These are phyloP conservation scores for Aspidapion aeneum DNA, from an alignment of 2,888 invertebrate genomes.

Conservation along the genomic window DNA sequence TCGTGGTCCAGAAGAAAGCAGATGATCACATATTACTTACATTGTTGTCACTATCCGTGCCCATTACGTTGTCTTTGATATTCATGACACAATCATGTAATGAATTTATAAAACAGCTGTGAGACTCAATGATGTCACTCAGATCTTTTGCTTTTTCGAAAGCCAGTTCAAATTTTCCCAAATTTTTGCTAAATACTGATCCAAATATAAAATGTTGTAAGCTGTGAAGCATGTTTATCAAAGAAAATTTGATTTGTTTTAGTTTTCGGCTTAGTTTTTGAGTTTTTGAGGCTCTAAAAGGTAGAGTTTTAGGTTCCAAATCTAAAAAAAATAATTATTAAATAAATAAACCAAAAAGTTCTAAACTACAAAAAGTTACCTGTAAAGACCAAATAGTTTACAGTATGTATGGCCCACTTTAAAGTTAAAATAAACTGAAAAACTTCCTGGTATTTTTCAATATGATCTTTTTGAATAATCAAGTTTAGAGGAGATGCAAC, in stretches of 20 bases:
- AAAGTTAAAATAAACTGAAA: constrained; percentile 43
- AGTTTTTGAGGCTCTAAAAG: constrained; percentile 16
- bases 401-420: constrained; percentile 44
- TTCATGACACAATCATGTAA: constrained; percentile 31
- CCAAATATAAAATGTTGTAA: constrained; percentile 45
- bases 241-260: constrained; percentile 37
- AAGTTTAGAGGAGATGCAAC: constrained; percentile 44
- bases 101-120: constrained; percentile 39
- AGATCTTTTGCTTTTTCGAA: constrained; percentile 42
- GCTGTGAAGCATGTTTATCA: constrained; percentile 40
- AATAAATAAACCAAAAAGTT: no score
- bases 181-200: constrained; percentile 36
- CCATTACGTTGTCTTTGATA: constrained; percentile 19
- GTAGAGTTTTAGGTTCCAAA: constrained; percentile 29
- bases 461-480: constrained; percentile 39
- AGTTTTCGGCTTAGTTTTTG: constrained; percentile 21
- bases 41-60: constrained; percentile 33
- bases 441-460: constrained; percentile 39
- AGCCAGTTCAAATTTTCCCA: constrained; percentile 38
- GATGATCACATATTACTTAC: no score
- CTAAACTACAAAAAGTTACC: constrained; percentile 30
- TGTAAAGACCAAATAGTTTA: constrained; percentile 40
- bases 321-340: constrained; percentile 28
- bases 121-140: constrained; percentile 38
- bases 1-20: no score